Percentiles rank a stretch among this genome's conserved stretches.
These are phyloP conservation scores for Holcopasites calliopsidis DNA, from an alignment of 1,140 invertebrate genomes.

Conservation along the genomic window DNA sequence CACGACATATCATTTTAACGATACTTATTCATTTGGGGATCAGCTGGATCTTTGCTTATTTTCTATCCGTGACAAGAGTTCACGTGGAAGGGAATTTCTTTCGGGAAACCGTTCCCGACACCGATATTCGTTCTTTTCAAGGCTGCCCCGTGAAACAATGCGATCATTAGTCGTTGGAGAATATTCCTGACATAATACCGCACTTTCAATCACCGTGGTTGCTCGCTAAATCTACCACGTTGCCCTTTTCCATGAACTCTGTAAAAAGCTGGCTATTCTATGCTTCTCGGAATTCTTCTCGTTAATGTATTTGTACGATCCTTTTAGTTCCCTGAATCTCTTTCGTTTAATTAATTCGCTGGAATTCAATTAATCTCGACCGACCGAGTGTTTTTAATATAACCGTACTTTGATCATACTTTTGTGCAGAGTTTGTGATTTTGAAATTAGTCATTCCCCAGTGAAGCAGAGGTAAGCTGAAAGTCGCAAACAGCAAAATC, in stretches of 20 bases:
- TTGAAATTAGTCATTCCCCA: too few species aligned
- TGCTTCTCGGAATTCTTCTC: neutral
- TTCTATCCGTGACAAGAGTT: neutral
- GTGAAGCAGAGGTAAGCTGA: too few species aligned
- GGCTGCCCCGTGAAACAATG: neutral
- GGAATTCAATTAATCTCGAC: too few species aligned
- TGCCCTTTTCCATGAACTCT: neutral
- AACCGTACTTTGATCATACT: too few species aligned
- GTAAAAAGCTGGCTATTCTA: too few species aligned
- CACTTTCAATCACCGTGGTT: neutral
- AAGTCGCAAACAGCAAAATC: neutral
- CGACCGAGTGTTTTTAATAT: too few species aligned
- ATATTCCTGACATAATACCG: neutral
- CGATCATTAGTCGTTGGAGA: neutral
- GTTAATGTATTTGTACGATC: too few species aligned
- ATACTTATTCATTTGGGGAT: neutral
- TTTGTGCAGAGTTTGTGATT: too few species aligned
- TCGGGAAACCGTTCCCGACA: neutral
- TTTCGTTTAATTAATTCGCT: too few species aligned
- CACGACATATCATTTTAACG: neutral
- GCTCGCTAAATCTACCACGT: neutral
- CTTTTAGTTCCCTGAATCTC: too few species aligned
- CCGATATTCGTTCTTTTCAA: neutral
- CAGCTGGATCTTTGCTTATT: neutral
- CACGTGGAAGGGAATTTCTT: neutral